Conservation (phyloP, 2,797 vertebrate species). For the Pseudopleuronectes americanus region DNA sequence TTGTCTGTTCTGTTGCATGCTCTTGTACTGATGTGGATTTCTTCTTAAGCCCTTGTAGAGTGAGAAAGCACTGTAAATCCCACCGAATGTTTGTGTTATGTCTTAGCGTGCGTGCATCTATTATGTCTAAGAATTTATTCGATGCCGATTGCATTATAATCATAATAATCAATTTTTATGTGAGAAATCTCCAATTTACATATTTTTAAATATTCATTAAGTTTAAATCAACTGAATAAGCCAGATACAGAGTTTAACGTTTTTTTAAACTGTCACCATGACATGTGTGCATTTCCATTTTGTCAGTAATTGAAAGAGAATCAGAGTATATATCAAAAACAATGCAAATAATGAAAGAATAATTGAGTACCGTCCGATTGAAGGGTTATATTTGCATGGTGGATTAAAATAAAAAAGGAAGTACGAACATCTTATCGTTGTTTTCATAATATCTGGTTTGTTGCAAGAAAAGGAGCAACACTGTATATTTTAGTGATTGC, state of each 20-base stretch:
- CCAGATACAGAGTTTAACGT: no score
- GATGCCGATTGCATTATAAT: slow-evolving; percentile 4
- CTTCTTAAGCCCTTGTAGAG: slow-evolving; percentile 22
- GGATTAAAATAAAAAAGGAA: background rate
- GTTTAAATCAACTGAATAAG: background rate
- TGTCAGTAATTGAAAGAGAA: background rate
- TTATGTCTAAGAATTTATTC: slow-evolving; percentile 13
- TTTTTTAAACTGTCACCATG: no score
- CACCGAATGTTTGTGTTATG: slow-evolving; percentile 9
- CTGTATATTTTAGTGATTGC: background rate
- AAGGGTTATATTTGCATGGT: background rate
- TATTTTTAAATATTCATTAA: background rate
- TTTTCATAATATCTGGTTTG: background rate
- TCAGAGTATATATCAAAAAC: background rate
- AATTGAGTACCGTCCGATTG: background rate
- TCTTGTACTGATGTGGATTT: slow-evolving; percentile 29
- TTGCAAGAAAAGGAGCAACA: background rate
- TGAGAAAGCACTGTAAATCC: slow-evolving; percentile 35
- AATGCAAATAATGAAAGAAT: background rate
- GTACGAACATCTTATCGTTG: no score
- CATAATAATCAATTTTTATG: background rate
- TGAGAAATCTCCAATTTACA: background rate
- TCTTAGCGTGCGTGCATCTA: slow-evolving; percentile 6
- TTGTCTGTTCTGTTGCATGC: slow-evolving; percentile 5
- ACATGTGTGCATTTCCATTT: no score